Evolutionary conservation across 2,888 invertebrate species (phyloP).

Genomic region (Callimorpha dominula): DNA sequence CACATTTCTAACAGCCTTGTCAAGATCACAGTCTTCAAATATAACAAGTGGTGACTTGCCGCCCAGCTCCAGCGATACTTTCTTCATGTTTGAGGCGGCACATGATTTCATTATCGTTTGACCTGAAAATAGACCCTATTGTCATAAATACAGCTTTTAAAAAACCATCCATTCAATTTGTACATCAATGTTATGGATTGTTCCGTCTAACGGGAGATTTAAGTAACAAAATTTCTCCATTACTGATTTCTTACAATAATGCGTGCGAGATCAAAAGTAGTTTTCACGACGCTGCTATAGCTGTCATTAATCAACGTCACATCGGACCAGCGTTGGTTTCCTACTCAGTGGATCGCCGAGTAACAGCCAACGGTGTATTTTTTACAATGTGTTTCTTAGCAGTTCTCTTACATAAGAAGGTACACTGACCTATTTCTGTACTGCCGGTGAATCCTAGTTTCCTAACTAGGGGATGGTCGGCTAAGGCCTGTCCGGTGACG

Average conservation of each 20-base stretch:
- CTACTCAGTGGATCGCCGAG: not conserved
- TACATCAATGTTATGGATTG: too few species aligned
- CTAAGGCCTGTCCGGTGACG: slow-evolving; percentile 94
- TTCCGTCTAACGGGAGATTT: too few species aligned
- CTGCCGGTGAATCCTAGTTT: slow-evolving; percentile 99
- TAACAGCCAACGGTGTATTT: too few species aligned
- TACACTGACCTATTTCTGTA: slow-evolving; percentile 92
- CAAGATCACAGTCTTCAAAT: slow-evolving; percentile 97
- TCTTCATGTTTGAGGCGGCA: slow-evolving; percentile 96
- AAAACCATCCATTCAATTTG: not conserved
- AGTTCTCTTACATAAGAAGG: not conserved
- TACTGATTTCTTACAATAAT: not conserved
- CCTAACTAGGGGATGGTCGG: slow-evolving; percentile 93
- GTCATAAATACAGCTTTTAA: not conserved
- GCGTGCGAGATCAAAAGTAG: not conserved
- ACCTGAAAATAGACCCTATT: slow-evolving; percentile 58
- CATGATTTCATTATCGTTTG: slow-evolving; percentile 97
- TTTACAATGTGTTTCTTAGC: too few species aligned
- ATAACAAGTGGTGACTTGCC: slow-evolving; percentile 98
- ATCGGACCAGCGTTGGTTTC: not conserved
- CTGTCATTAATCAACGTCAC: not conserved
- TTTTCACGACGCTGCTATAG: not conserved
- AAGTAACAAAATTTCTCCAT: not conserved
- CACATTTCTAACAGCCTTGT: slow-evolving; percentile 96
- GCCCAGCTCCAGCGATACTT: slow-evolving; percentile 97